Percentiles rank a stretch among this genome's conserved stretches.
Conservation (phyloP, 2,113 vertebrate genomes). For the Oryctolagus cuniculus region mOryCun1.1 NC_091432.1:112012501-112013000, state of each 20-base stretch:
- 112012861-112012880: rapidly evolving
- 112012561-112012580: no score
- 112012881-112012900: rapidly evolving
- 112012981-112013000: neutral
- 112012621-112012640: no score
- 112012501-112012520: no score
- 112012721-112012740: neutral
- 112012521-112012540: no score
- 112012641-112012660: no score
- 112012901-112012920: neutral
- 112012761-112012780: neutral
- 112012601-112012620: neutral
- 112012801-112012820: neutral
- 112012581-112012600: no score
- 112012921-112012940: rapidly evolving
- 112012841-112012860: no score
- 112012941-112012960: neutral
- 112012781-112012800: neutral
- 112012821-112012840: rapidly evolving
- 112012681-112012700: neutral
- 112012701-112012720: neutral
- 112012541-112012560: no score
- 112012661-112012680: no score
- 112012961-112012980: rapidly evolving
- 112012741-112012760: neutral